Evolutionary conservation across 2,888 invertebrate species (phyloP), one percentile per base, ranked within the genome.

Genomic region (Molorchus minor): DNA sequence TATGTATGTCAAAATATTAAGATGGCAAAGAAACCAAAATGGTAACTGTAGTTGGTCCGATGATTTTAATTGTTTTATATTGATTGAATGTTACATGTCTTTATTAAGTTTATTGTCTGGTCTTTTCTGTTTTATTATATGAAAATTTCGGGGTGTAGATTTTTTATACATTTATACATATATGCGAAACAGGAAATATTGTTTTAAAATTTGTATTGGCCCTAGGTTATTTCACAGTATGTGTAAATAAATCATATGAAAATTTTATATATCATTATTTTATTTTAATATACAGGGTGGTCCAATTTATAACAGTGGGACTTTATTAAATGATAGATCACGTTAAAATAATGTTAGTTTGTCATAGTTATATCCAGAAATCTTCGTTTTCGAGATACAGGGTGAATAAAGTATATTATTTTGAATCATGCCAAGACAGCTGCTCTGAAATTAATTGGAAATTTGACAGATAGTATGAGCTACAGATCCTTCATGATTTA

Each of bases 101-200:
- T 45, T 49, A 21, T 55, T 43, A 47, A 51, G 17, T 15, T 41
- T 21, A 40, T 43, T 10, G 20, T 38, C 21, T 41, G 25, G 5
- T n/a, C 3, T 15, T 54, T 58, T 38, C 21, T 4, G 29, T 57
- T 58, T 58, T 41, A 29, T 63, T 53, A 67, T 60, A 55, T 62
- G 45, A 57, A 64, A 60, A 62, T 55, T 61, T 55, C 38, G 52
- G 44, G 43, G 56, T 25, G 56, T 67, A 68, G 67, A n/a, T n/a
- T 65, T 70, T 70, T 70, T 70, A 65, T 70, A 70, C 68, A 65
- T 70, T 70, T 70, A 65, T 70, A 70, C 67, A 65, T 63, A 61
- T 59, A 70, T 55, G 66, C n/a, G 56, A 62, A 43, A 55, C 47
- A 55, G 36, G 33, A 51, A 49, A 58, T 55, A 45, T 59, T 63